Base-by-base conservation (phyloP, 2,888 invertebrate genomes). In the Sturmia bella region DNA sequence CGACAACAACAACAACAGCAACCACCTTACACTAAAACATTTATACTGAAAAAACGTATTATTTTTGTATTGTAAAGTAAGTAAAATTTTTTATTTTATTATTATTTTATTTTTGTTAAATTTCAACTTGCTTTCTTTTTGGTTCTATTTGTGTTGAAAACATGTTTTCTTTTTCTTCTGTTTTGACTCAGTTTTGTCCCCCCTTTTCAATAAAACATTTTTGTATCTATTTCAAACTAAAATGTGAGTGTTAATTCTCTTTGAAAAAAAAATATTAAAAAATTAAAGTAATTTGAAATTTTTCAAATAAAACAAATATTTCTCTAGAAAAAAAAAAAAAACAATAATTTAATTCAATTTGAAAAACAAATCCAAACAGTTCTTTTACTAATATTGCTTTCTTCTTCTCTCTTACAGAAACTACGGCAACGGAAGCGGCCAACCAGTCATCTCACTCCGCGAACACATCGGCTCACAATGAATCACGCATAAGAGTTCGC, bases 401-500 rank as follows among this genome's bases (percentile, higher is more conserved):
- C 48, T 41, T 52, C 39, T 76, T n/a, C 37, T 12, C 73, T 75
- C 74, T 85, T 61, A 74, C 59, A 82, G 82, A 78, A 70, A 15
- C 6, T 12, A 7, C 45, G 11, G 39, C 21, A 27, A 19, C 79
- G 19, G 75, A 84, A 17, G 15, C 41, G 7, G 45, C 12, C 12
- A 57, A 57, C 39, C 48, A 41, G 13, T 3, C 43, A 24, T 15
- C 32, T 32, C 3, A 17, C 37, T 57, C 56, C 5, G 3, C 63
- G n/a, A 80, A 57, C 48, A 39, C 50, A 43, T 50, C 79, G 5
- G 78, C 83, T 50, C 86, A 85, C 63, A 84, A 84, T 69, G 90
- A 90, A 83, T 90, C 90, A 50, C 88, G 91, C 54, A 91, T 91
- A 64, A 88, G 90, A 7, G 90, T 91, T n/a, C 89, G 90, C 56